Evolutionary conservation across 2,888 invertebrate genomes (phyloP).

Genomic region (Barypeithes pellucidus): DNA sequence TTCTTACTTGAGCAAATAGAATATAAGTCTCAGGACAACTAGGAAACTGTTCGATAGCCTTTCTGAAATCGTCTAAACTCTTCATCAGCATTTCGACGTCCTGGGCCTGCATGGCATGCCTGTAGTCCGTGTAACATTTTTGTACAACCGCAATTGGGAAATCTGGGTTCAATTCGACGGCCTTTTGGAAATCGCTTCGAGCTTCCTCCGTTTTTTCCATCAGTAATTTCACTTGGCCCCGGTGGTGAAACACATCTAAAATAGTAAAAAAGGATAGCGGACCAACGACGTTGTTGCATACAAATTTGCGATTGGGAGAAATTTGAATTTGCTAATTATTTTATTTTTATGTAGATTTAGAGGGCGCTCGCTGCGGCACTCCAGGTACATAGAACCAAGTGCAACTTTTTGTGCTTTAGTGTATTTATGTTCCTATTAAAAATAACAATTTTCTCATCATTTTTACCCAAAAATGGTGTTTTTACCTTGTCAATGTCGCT

Average conservation of each 20-base stretch:
- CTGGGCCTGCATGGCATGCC: slow-evolving; percentile 65
- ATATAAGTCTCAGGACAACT: slow-evolving; percentile 90
- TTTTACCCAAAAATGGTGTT: no score
- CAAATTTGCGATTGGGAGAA: no score
- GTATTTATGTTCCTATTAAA: no score
- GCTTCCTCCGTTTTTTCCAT: slow-evolving; percentile 88
- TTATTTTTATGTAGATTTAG: no score
- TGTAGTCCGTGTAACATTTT: slow-evolving; percentile 92
- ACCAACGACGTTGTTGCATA: no score
- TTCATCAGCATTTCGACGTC: slow-evolving; percentile 75
- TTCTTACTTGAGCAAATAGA: slow-evolving; percentile 87
- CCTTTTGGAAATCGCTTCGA: slow-evolving; percentile 86
- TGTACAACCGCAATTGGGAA: slow-evolving; percentile 92
- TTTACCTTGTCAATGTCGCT: no score
- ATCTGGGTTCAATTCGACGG: slow-evolving; percentile 86
- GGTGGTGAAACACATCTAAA: slow-evolving; percentile 90
- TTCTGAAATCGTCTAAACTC: slow-evolving; percentile 83
- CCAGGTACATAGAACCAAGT: no score
- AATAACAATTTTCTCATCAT: no score
- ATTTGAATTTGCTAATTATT: no score
- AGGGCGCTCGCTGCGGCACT: no score
- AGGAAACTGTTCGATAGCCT: slow-evolving; percentile 85
- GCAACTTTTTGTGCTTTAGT: no score
- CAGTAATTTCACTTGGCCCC: slow-evolving; percentile 90
- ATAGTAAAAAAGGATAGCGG: neutral